Percentiles rank a stretch among this genome's conserved stretches.
Conservation (phyloP, 2,797 vertebrate species). For the Siniperca undulata region DNA sequence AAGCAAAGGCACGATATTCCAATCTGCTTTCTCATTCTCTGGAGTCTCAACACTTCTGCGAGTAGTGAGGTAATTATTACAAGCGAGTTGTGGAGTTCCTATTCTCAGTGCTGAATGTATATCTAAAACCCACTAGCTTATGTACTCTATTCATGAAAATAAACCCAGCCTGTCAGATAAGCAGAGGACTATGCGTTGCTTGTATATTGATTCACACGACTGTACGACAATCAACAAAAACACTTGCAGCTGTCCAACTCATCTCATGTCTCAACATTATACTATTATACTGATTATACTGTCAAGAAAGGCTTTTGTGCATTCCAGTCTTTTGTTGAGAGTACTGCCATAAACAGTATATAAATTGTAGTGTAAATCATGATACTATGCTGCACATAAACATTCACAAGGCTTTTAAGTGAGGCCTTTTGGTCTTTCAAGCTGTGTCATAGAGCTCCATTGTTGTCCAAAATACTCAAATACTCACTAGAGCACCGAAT, state of each 20-base stretch:
- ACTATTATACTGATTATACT: conserved; percentile 32
- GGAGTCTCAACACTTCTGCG: conserved; percentile 30
- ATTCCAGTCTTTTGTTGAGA: conserved; percentile 81
- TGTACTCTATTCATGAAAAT: conserved; percentile 40
- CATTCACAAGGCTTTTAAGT: conserved; percentile 2
- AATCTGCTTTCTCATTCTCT: conserved; percentile 52
- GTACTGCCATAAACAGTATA: not conserved
- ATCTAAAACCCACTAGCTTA: conserved; percentile 40
- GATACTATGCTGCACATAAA: not conserved
- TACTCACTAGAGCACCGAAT: not conserved
- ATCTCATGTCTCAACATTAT: conserved; percentile 37
- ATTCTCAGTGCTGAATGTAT: conserved; percentile 23
- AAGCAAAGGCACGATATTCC: conserved; percentile 55
- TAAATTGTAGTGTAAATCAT: not conserved
- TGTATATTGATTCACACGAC: conserved; percentile 10
- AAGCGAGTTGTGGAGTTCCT: conserved; percentile 20
- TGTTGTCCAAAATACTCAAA: not conserved
- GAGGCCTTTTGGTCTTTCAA: not conserved
- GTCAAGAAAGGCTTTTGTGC: conserved; percentile 80
- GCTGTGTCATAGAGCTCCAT: not conserved
- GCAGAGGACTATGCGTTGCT: not conserved
- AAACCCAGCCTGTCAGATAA: conserved; percentile 40
- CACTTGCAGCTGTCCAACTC: conserved; percentile 35
- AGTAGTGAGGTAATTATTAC: conserved; percentile 58
- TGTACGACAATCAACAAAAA: conserved; percentile 36